phyloP scores from a whole-genome alignment of 1,140 invertebrate genomes.

The Drosophila parvula region DNA sequence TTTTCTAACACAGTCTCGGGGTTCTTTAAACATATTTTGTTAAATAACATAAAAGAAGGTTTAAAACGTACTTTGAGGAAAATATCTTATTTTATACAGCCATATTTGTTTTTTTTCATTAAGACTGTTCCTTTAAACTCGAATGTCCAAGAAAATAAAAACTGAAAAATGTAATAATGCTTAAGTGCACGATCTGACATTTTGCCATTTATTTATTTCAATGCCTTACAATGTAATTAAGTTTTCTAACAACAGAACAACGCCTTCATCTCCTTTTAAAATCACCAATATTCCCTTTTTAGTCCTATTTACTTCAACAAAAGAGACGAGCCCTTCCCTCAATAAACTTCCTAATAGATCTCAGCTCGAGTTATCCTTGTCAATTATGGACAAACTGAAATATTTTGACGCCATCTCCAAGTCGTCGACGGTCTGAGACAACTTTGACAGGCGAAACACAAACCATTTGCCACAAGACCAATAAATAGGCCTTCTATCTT shows the following conservation, averaged over 20 bases:
- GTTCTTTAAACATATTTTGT: neutral
- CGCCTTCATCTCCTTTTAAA: too few relatives aligned
- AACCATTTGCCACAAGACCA: constrained; percentile 20
- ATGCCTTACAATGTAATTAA: neutral
- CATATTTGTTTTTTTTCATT: too few relatives aligned
- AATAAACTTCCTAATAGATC: neutral
- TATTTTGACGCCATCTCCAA: constrained; percentile 4
- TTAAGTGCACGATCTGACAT: neutral
- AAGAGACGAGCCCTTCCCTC: neutral
- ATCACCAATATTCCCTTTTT: too few relatives aligned
- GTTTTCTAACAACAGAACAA: neutral
- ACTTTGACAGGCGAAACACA: constrained; percentile 22
- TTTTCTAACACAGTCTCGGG: neutral
- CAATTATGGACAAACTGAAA: constrained; percentile 13
- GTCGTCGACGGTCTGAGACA: neutral
- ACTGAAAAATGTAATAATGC: neutral
- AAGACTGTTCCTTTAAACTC: too few relatives aligned
- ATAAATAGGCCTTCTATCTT: constrained; percentile 3
- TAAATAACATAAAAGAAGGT: neutral
- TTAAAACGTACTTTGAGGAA: neutral
- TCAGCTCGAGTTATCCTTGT: neutral
- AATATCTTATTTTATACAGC: neutral
- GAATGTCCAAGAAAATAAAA: neutral
- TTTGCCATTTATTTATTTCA: neutral
- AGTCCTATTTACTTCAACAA: neutral